Percentiles rank a stretch among this genome's conserved stretches.
Conservation (phyloP, 2,888 invertebrate genomes). For the Tipula confusa region DNA sequence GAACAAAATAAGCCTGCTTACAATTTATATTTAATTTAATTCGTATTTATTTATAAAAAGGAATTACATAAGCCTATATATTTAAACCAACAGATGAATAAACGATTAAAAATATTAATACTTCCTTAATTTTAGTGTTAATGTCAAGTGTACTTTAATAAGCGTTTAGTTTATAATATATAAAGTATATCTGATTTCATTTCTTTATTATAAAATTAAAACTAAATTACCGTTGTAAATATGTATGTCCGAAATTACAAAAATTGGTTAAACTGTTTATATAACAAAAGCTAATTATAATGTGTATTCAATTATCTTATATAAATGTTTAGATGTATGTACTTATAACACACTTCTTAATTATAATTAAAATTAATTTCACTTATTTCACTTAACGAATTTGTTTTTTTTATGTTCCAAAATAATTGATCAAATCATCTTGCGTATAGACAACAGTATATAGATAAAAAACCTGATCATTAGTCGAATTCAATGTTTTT, state of each 20-base stretch:
- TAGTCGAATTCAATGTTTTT: neutral
- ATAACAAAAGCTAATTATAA: constrained; percentile 3
- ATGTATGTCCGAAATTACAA: neutral
- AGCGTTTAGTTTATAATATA: neutral
- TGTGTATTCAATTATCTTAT: neutral
- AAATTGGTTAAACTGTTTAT: neutral
- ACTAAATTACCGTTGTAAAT: neutral
- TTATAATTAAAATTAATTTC: constrained; percentile 20
- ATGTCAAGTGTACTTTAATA: neutral
- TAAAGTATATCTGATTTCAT: neutral
- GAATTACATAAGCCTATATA: neutral
- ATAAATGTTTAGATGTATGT: neutral
- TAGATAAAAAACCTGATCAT: constrained; percentile 14
- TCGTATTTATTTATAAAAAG: neutral
- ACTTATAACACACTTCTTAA: constrained; percentile 14
- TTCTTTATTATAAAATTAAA: neutral
- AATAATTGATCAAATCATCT: constrained; percentile 14
- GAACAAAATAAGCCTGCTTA: neutral
- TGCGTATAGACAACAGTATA: neutral
- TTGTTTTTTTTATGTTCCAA: neutral
- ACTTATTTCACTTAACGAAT: neutral
- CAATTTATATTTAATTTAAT: neutral
- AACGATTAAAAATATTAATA: neutral
- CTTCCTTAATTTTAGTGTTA: neutral
- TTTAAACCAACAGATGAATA: neutral